Base-by-base conservation (phyloP, 2,888 invertebrate genomes). In the Clunio marinus region DNA sequence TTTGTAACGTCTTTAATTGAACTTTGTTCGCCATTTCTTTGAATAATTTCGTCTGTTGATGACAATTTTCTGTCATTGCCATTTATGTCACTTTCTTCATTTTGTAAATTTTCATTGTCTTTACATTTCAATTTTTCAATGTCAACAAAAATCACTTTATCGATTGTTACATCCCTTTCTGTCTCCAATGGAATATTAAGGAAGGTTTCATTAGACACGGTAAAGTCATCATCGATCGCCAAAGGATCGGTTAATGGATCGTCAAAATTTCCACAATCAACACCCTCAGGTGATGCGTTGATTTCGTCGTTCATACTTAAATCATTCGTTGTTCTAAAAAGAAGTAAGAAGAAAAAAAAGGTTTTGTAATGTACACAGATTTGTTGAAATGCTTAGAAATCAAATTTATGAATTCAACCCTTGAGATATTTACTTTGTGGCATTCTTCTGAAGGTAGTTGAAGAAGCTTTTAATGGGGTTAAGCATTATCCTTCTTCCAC, bases 381-480 rank as follows among this genome's bases (percentile, higher is more conserved):
- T 22, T 7, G 20, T 24, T 2, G 20, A 58, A 28, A 45, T 13
- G 17, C 20, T 2, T 24, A 20, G 25, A 41, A 55, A n/a, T n/a
- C n/a, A n/a, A n/a, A n/a, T n/a, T n/a, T n/a, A n/a, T n/a, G n/a
- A n/a, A n/a, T n/a, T n/a, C n/a, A 35, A 66, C 5, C 7, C 13
- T 2, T 2, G 15, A 27, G n/a, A 66, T 27, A 55, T n/a, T 32
- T 45, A 71, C 71, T 77, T 76, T 71, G 77, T 77, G 73, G 78
- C 74, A 63, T 74, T 73, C 22, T 77, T 77, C 71, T 79, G 78
- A 71, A 79, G 76, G 70, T 77, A 78, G 62, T 76, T 77, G 69
- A 79, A 74, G 46, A 79, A 74, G 70, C 76, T 77, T 72, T 78
- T 78, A 69, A 78, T 76, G 63, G 79, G 77, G 72, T 74, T 76